A percentile compares a stretch with the other conserved stretches of the same genome.
Conservation (phyloP, 2,888 invertebrate species). For the Spilosoma lubricipeda region DNA sequence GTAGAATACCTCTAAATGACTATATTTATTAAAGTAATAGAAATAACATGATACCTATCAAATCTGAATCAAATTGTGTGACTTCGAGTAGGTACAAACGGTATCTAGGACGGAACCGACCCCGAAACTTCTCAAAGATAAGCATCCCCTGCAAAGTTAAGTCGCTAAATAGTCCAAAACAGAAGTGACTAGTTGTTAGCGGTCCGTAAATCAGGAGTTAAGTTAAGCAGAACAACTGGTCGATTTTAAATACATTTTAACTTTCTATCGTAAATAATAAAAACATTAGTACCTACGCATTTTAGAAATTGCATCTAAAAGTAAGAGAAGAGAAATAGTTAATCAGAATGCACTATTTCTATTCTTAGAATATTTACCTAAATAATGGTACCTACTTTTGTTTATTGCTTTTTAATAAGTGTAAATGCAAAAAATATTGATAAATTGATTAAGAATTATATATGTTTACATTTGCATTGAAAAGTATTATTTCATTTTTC, state of each 20-base stretch:
- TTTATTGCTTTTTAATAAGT: too few relatives aligned
- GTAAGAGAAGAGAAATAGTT: not conserved
- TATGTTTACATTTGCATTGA: too few relatives aligned
- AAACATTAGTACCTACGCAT: not conserved
- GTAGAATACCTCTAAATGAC: not conserved
- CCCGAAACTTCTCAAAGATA: constrained; percentile 51
- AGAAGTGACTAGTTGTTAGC: constrained; percentile 30
- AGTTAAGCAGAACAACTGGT: constrained; percentile 17
- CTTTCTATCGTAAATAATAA: not conserved
- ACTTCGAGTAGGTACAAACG: not conserved
- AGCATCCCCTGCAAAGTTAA: constrained; percentile 49
- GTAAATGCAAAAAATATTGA: too few relatives aligned
- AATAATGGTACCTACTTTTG: too few relatives aligned
- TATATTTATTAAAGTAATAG: not conserved
- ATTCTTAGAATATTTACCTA: not conserved
- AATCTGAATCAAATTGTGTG: not conserved
- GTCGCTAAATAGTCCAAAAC: constrained; percentile 46
- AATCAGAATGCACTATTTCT: not conserved
- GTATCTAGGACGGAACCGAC: constrained; percentile 20
- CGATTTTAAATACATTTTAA: not conserved
- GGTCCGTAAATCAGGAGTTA: constrained; percentile 34
- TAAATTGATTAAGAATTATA: too few relatives aligned
- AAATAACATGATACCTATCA: not conserved
- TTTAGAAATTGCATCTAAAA: not conserved
- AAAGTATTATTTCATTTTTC: too few relatives aligned